Evolutionary conservation across 2,888 invertebrate species (phyloP), one percentile per base, ranked within the genome.

Genomic region (Platerodrilus igneus): DNA sequence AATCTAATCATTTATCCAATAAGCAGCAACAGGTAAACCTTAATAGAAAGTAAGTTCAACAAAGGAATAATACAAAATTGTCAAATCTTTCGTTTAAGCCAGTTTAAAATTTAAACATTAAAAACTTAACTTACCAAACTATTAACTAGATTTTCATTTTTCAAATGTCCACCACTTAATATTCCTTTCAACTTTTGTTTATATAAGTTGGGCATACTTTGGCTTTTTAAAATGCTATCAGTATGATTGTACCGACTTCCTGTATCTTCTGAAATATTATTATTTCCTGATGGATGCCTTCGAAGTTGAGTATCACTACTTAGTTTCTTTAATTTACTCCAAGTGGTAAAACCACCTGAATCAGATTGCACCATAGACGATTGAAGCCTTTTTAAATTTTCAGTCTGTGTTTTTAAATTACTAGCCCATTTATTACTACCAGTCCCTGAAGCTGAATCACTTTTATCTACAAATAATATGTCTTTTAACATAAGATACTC

Each of bases 271-370:
- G 75, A 67, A 64, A 72, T 58, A 68, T 73, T 70, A 64, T 78
- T 74, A 68, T 75, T 65, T 4, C 62, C 86, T 39, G 86, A 85
- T 35, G 86, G 85, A 70, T 85, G 85, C 62, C 86, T 79, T 60
- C 77, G 73, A 58, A 81, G 69, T 53, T 78, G 78, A 40, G 64
- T 63, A 55, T 81, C 78, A 65, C 74, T 76, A 58, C 75, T 78
- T 60, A 81, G 79, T 64, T 81, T 79, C 70, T 85, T 85, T 60
- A 89, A 73, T 66, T 88, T 88, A 69, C 88, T 87, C 86, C 89
- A 89, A 26, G 90, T 88, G 51, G 89, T 90, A 69, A 87, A 84
- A 41, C 63, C 64, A 54, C 86, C 86, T 59, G 87, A 85, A 68
- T 90, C 90, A 42, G 90, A 90, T 64, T 84, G 83, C 46, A 86